Conservation (phyloP, 2,888 invertebrate genomes). For the Myathropa florea region DNA sequence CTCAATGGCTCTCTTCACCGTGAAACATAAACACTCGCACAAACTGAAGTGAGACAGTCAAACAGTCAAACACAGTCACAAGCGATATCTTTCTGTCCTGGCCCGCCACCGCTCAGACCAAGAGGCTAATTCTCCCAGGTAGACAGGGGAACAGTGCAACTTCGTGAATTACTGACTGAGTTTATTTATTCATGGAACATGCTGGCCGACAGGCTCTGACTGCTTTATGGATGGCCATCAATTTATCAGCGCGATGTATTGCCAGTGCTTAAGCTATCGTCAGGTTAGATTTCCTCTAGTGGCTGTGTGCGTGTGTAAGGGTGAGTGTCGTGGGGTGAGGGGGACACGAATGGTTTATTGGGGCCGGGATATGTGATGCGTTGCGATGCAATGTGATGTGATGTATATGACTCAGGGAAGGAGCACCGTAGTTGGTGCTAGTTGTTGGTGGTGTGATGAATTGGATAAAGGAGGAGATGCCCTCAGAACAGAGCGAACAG, state of each 20-base stretch:
- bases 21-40: slow-evolving; percentile 16
- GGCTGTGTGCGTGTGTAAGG: slow-evolving; percentile 1
- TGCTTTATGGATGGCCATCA: slow-evolving; percentile 74
- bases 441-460: slow-evolving; percentile 54
- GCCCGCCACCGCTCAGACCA: slow-evolving; percentile 9
- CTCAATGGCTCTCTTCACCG: slow-evolving; percentile 17
- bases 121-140: slow-evolving; percentile 52
- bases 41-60: slow-evolving; percentile 40
- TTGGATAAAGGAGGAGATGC: slow-evolving; percentile 50
- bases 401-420: slow-evolving; percentile 53
- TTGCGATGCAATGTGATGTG: slow-evolving; percentile 49
- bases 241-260: slow-evolving; percentile 73
- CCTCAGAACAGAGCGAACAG: slow-evolving; percentile 35
- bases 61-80: slow-evolving; percentile 53
- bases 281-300: slow-evolving; percentile 60
- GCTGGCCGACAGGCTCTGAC: slow-evolving; percentile 73
- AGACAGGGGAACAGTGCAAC: slow-evolving; percentile 39
- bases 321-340: background rate
- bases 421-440: slow-evolving; percentile 23
- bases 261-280: slow-evolving; percentile 72
- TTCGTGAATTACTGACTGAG: slow-evolving; percentile 72
- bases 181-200: slow-evolving; percentile 74
- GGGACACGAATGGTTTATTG: slow-evolving; percentile 43
- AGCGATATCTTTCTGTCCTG: slow-evolving; percentile 9
- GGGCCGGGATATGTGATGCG: slow-evolving; percentile 56